Evolutionary conservation across 2,113 vertebrate species (phyloP).

Genomic region (Laterallus jamaicensis): DNA sequence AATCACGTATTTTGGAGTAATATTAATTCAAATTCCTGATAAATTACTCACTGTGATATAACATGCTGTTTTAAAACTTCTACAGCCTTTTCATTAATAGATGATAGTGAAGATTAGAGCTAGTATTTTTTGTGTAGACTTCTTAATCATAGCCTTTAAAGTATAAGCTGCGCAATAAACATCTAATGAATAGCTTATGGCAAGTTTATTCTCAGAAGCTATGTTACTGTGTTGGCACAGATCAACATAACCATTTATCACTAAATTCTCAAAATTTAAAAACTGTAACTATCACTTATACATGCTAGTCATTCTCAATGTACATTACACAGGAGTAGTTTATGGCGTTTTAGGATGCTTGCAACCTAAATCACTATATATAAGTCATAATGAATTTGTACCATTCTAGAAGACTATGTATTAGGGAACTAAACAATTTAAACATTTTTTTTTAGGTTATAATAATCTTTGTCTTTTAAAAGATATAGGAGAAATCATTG

Average conservation of each 20-base stretch:
- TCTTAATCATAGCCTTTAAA: slow-evolving; percentile 59
- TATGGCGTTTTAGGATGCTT: slow-evolving; percentile 18
- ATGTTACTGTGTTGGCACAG: slow-evolving; percentile 35
- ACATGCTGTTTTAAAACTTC: slow-evolving; percentile 62
- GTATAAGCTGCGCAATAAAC: slow-evolving; percentile 65
- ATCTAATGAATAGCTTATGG: slow-evolving; percentile 64
- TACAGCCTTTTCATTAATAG: slow-evolving; percentile 61
- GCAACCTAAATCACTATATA: neutral
- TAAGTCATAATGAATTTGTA: neutral
- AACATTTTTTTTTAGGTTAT: neutral
- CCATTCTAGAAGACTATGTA: neutral
- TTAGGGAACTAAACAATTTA: neutral
- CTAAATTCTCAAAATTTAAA: slow-evolving; percentile 49
- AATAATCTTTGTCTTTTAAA: neutral
- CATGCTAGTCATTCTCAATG: neutral
- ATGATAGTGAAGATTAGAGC: slow-evolving; percentile 55
- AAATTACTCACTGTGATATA: slow-evolving; percentile 51
- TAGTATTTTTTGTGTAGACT: slow-evolving; percentile 57
- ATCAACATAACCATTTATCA: slow-evolving; percentile 69
- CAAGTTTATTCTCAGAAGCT: slow-evolving; percentile 71
- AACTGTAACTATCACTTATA: neutral
- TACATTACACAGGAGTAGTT: neutral
- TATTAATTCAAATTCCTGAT: slow-evolving; percentile 58
- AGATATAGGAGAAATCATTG: neutral
- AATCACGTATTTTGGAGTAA: slow-evolving; percentile 51